phyloP scores from a whole-genome alignment of 2,888 invertebrate species.

The Brachyptera putata region DNA sequence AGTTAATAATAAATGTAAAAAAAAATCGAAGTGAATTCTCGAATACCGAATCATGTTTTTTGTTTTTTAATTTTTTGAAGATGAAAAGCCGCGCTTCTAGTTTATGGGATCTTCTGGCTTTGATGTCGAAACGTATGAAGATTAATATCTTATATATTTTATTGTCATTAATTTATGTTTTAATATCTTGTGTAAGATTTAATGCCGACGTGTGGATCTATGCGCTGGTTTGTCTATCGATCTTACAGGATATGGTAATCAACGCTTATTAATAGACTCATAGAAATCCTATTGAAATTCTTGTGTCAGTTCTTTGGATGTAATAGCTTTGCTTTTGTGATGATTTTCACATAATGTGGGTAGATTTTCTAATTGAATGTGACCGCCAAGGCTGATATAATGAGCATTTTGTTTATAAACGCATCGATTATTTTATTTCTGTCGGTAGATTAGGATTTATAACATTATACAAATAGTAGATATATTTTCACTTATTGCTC shows the following conservation, averaged over 20 bases:
- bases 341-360: not conserved
- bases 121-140: not conserved
- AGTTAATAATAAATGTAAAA: too few relatives aligned
- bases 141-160: slow-evolving; percentile 21
- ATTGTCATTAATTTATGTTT: slow-evolving; percentile 18
- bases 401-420: not conserved
- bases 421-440: too few relatives aligned
- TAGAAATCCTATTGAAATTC: too few relatives aligned
- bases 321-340: not conserved
- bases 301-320: too few relatives aligned
- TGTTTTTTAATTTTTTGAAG: too few relatives aligned
- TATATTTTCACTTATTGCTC: too few relatives aligned
- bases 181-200: not conserved
- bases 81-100: too few relatives aligned
- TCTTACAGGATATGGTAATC: not conserved
- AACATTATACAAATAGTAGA: too few relatives aligned
- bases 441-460: too few relatives aligned
- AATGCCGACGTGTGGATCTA: not conserved
- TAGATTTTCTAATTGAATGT: not conserved
- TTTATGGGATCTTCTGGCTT: too few relatives aligned
- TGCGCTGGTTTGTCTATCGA: not conserved
- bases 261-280: not conserved
- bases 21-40: slow-evolving; percentile 10
- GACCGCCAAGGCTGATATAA: not conserved
- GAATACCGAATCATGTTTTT: not conserved